Conservation (phyloP, 1,140 invertebrate species). For the Drosophila micromelanica region DNA sequence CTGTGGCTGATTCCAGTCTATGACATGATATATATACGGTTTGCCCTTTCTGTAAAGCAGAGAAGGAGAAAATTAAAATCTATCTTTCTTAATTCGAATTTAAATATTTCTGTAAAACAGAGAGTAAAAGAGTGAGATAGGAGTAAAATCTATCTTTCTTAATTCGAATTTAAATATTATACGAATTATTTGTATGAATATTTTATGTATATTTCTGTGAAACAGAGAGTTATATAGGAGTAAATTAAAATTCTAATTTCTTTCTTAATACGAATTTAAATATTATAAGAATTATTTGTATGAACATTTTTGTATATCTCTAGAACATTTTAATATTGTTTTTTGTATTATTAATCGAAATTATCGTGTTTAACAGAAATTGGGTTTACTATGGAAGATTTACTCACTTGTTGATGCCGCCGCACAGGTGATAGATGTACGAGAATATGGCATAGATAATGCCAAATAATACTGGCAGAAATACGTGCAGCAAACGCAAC, state of each 20-base stretch:
- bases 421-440: slow-evolving; percentile 89
- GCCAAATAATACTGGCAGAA: slow-evolving; percentile 88
- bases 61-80: not conserved
- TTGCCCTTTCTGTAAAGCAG: slow-evolving; percentile 85
- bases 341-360: no score
- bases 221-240: not conserved
- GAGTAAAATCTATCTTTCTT: not conserved
- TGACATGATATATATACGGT: slow-evolving; percentile 88
- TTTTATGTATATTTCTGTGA: not conserved
- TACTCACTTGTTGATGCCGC: slow-evolving; percentile 88
- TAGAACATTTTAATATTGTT: no score
- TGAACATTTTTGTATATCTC: no score
- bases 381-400: not conserved
- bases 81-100: no score
- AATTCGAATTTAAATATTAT: no score
- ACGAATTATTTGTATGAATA: no score
- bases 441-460: slow-evolving; percentile 89
- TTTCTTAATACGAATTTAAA: no score
- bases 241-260: no score
- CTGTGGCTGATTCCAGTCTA: slow-evolving; percentile 88
- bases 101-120: slow-evolving; percentile 24
- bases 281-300: no score
- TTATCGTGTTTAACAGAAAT: not conserved
- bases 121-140: not conserved
- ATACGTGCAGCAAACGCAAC: slow-evolving; percentile 88